These are phyloP conservation scores for Cerceris ruficornis DNA, from an alignment of 2,888 invertebrate species.

Conservation along the genomic window DNA sequence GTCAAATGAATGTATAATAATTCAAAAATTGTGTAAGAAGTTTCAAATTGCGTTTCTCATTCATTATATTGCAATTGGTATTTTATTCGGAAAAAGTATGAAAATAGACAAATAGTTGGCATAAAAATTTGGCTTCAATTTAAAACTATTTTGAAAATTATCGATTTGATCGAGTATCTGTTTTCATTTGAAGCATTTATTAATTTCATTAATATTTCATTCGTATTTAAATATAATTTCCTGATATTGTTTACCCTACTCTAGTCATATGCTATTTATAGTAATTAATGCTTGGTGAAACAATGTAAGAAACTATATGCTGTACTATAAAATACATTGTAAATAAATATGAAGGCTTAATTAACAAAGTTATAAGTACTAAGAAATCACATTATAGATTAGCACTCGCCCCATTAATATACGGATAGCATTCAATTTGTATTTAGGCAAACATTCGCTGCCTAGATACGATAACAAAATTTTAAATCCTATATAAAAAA, in stretches of 20 bases:
- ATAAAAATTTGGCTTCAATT: neutral
- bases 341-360: slow-evolving; percentile 68
- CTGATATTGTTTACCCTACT: slow-evolving; percentile 74
- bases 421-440: too few relatives aligned
- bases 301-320: slow-evolving; percentile 62
- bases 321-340: slow-evolving; percentile 68
- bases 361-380: slow-evolving; percentile 11
- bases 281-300: slow-evolving; percentile 58
- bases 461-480: too few relatives aligned
- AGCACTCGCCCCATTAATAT: too few relatives aligned
- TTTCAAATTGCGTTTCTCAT: slow-evolving; percentile 2
- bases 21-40: neutral
- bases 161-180: neutral
- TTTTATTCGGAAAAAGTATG: slow-evolving; percentile 3
- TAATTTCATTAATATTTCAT: slow-evolving; percentile 47
- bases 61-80: slow-evolving; percentile 2
- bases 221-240: slow-evolving; percentile 56
- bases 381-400: neutral
- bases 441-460: too few relatives aligned
- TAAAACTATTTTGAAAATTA: neutral
- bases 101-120: neutral
- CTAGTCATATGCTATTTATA: slow-evolving; percentile 73
- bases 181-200: slow-evolving; percentile 16
- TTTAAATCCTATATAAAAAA: too few relatives aligned
- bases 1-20: slow-evolving; percentile 7